Conservation (phyloP, 1,140 invertebrate species). For the Leptopilina boulardi region DNA sequence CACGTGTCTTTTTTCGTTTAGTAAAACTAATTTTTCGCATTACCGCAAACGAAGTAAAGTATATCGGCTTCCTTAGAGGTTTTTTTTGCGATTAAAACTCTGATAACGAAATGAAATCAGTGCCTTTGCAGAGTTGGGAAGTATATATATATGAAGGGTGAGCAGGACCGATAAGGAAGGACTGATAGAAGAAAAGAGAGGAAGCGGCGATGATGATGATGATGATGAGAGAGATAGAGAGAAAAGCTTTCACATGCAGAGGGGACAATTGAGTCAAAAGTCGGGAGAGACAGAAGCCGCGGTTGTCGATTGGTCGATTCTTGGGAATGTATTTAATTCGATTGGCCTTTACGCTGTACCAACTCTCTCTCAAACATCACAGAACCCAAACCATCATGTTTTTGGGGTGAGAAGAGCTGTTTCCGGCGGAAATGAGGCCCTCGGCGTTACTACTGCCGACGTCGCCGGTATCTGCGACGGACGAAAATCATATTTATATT, state of each 20-base stretch:
- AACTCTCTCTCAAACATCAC: conserved; percentile 3
- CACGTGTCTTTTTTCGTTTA: background rate
- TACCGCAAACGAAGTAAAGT: conserved; percentile 16
- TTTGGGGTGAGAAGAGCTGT: conserved; percentile 64
- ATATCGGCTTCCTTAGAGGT: background rate
- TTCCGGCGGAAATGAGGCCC: conserved; percentile 72
- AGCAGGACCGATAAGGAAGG: background rate
- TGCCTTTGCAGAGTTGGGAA: background rate
- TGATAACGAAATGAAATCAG: conserved; percentile 29
- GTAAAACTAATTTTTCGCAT: background rate
- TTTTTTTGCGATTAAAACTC: conserved; percentile 21
- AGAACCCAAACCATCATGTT: conserved; percentile 10
- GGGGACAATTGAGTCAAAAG: conserved; percentile 18
- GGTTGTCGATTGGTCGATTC: conserved; percentile 22
- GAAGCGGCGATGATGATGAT: background rate
- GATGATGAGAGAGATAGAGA: background rate
- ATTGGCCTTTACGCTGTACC: conserved; percentile 46
- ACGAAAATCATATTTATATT: conserved; percentile 61
- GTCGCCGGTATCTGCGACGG: conserved; percentile 47
- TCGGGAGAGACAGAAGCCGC: conserved; percentile 14
- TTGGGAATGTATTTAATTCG: conserved; percentile 52
- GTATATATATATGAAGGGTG: background rate
- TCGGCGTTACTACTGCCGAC: conserved; percentile 42
- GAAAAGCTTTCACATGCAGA: background rate
- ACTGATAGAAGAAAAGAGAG: background rate